Conservation (phyloP, 1,140 invertebrate genomes). For the Acromyrmex charruanus region DNA sequence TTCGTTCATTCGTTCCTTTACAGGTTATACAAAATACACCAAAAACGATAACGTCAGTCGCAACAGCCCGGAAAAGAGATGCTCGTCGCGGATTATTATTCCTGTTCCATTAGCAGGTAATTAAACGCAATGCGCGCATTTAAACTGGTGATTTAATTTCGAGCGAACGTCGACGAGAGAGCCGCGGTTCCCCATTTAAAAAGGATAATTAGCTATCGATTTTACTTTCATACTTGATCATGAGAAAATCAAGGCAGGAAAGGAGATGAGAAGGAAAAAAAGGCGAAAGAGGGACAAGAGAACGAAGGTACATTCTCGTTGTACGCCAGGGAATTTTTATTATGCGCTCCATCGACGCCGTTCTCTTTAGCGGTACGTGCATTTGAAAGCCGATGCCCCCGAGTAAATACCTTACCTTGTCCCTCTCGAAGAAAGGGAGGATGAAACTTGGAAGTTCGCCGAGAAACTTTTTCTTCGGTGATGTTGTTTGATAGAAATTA, state of each 20-base stretch:
- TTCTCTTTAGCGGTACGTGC: conserved; percentile 54
- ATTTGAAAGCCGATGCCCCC: conserved; percentile 44
- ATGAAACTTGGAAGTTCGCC: conserved; percentile 35
- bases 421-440: background rate
- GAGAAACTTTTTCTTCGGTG: conserved; percentile 34
- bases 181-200: conserved; percentile 32
- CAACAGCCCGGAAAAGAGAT: background rate
- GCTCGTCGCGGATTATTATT: conserved; percentile 27
- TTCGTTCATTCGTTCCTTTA: background rate
- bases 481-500: conserved; percentile 61
- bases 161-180: background rate
- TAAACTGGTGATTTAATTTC: conserved; percentile 42
- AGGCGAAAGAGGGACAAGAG: background rate
- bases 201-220: conserved; percentile 42
- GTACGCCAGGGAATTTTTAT: conserved; percentile 50
- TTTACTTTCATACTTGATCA: conserved; percentile 26
- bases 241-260: background rate
- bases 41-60: conserved; percentile 26
- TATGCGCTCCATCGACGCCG: conserved; percentile 43
- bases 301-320: background rate
- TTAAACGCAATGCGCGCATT: conserved; percentile 46
- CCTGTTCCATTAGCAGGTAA: conserved; percentile 43
- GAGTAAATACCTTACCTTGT: conserved; percentile 36
- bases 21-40: background rate
- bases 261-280: background rate